phyloP scores from a whole-genome alignment of 2,113 vertebrate species.

The Cochlearius cochlearius region DNA sequence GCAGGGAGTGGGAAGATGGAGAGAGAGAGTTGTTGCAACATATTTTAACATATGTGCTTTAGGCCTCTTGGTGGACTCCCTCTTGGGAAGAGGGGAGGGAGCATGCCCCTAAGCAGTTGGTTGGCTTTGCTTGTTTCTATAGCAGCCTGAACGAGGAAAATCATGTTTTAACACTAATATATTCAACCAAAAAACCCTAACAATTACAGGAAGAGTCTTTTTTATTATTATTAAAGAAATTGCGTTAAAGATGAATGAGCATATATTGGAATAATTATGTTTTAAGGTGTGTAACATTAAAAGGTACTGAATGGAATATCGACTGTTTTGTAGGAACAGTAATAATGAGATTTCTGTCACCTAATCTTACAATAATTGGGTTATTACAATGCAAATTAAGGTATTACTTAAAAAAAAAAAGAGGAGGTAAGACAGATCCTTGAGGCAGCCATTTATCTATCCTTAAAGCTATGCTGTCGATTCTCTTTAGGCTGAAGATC shows the following conservation, averaged over 20 bases:
- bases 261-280: constrained; percentile 78
- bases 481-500: constrained; percentile 66
- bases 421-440: constrained; percentile 69
- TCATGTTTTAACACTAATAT: constrained; percentile 70
- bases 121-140: constrained; percentile 71
- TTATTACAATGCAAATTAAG: constrained; percentile 86
- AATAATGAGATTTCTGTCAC: constrained; percentile 82
- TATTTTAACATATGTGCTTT: constrained; percentile 50
- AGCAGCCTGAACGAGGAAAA: constrained; percentile 65
- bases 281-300: constrained; percentile 80
- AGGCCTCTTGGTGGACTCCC: constrained; percentile 54
- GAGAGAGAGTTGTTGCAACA: constrained; percentile 27
- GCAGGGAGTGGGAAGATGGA: constrained; percentile 8
- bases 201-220: constrained; percentile 65
- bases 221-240: constrained; percentile 75
- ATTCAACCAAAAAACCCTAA: constrained; percentile 60
- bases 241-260: constrained; percentile 80
- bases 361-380: constrained; percentile 84
- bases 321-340: constrained; percentile 78
- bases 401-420: constrained; percentile 76
- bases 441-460: constrained; percentile 71
- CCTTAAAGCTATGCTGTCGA: constrained; percentile 66
- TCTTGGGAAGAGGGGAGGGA: constrained; percentile 21
- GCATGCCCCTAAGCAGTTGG: constrained; percentile 55
- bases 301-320: constrained; percentile 81